Evolutionary conservation across 2,797 vertebrate genomes (phyloP).

Genomic region (Sus cebifrons): DNA sequence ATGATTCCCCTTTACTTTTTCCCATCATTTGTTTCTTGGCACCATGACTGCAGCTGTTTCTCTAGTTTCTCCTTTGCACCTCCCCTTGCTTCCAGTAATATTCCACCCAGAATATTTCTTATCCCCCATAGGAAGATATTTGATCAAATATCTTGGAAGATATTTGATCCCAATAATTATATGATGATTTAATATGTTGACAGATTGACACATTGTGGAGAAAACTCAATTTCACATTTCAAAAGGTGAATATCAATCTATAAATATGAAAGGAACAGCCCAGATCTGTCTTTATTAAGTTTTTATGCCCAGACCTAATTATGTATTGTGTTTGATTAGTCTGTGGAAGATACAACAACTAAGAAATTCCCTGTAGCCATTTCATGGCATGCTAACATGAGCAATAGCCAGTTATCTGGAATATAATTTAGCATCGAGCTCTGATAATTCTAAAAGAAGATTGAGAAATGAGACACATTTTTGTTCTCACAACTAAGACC

Average conservation of each 20-base stretch:
- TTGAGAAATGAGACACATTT: constrained; percentile 44
- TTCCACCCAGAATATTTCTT: neutral
- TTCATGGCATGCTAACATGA: neutral
- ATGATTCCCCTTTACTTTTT: neutral
- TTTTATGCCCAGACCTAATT: neutral
- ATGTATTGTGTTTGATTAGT: neutral
- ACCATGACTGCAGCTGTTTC: neutral
- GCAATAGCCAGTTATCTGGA: neutral
- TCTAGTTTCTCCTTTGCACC: neutral
- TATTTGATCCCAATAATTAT: neutral
- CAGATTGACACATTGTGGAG: neutral
- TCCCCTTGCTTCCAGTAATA: neutral
- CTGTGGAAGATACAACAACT: neutral
- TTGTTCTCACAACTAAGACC: constrained; percentile 56
- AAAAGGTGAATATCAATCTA: neutral
- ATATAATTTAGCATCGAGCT: constrained; percentile 5
- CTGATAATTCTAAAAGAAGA: constrained; percentile 42
- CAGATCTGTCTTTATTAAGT: neutral
- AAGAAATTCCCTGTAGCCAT: neutral
- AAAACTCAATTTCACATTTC: neutral
- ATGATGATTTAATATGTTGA: neutral
- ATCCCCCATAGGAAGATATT: neutral
- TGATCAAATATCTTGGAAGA: neutral
- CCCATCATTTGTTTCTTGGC: neutral
- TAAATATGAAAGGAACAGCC: neutral